Evolutionary conservation across 92 coral and sea anemone genomes (phyloP), one percentile per base, ranked within the genome.

Genomic region (Pocillopora meandrina): DNA sequence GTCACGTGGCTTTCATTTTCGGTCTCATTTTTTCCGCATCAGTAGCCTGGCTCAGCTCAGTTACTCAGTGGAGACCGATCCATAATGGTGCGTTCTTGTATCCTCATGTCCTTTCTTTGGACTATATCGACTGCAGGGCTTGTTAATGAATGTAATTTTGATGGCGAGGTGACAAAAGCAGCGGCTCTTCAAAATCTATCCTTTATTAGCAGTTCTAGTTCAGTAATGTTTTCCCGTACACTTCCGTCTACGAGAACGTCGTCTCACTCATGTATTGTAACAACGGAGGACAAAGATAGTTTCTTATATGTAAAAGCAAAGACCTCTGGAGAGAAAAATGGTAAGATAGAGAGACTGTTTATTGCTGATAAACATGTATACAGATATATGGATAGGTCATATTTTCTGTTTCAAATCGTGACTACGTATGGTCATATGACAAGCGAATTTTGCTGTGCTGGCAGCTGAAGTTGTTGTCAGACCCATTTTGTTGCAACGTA

Each of bases 291-390:
- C 11, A 47, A 65, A 21, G 85, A 77, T 31, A 78, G 84, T 47
- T 71, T 86, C 17, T 21, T 86, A 18, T 86, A 68, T 19, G 78
- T 86, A 7, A 86, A 79, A 72, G 86, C 79, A 5, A 86, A 72
- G 63, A 55, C 78, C 20, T 72, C 58, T 55, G 83, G 80, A 62
- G 49, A 57, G 76, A 19, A 58, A 61, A 71, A 20, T 77, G 91
- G 62, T 83, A 73, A 62, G 80, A 14, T 12, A 26, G n/a, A 61
- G 11, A 31, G 31, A 26, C 52, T 17, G 35, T 33, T 31, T 68
- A 36, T 33, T 0, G 42, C n/a, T 52, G 52, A 1, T 26, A 26
- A 26, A 26, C 31, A 26, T 26, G 31, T 26, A 26, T 26, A 26
- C 31, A 3, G 0, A 35, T 26, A 64, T 64, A 52, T 5, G 33